Evolutionary conservation across 2,113 vertebrate genomes (phyloP), one percentile per base, ranked within the genome.

Genomic region (Bungarus multicinctus): DNA sequence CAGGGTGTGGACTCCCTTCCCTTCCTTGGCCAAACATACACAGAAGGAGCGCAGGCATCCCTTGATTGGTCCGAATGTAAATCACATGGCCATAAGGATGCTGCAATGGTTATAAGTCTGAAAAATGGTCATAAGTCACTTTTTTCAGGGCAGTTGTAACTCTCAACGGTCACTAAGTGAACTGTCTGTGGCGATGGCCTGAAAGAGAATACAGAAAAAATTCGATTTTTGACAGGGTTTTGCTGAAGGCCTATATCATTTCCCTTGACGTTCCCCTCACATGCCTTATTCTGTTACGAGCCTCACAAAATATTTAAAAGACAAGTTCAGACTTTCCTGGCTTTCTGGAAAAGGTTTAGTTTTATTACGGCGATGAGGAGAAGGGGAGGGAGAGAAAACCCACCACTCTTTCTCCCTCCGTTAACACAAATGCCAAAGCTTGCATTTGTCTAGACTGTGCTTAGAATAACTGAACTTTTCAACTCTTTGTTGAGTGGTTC

Each of bases 381-480:
- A 47, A 1, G 50, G 47, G 86, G 11, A 10, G n/a, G 4, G 25
- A 23, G 30, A 3, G 14, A 54, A 18, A 93, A 47, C 87, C 90
- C 81, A 43, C 30, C 90, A 91, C 89, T 10, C 18, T n/a, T n/a
- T 45, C 58, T 93, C 30, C 34, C 18, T 43, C 74, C 18, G 1
- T 43, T 81, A 43, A 64, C 18, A 91, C 0, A 2, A 95, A 95
- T 94, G 96, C 93, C 96, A 96, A 93, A 94, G 86, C 92, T 94
- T 95, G 95, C 95, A 95, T 91, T 96, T 95, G 95, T 96, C 95
- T 96, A 93, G 93, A 52, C 81, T 90, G 64, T 93, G 90, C 96
- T 95, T 94, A 95, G 47, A 95, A 95, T 94, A 96, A 94, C 91
- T 96, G 96, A 97, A 97, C 96, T 96, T 96, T 94, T 95, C 92